A percentile compares a stretch with the other conserved stretches of the same genome.
phyloP scores from a whole-genome alignment of 2,888 invertebrate genomes.

The Argyra leucocephala region DNA sequence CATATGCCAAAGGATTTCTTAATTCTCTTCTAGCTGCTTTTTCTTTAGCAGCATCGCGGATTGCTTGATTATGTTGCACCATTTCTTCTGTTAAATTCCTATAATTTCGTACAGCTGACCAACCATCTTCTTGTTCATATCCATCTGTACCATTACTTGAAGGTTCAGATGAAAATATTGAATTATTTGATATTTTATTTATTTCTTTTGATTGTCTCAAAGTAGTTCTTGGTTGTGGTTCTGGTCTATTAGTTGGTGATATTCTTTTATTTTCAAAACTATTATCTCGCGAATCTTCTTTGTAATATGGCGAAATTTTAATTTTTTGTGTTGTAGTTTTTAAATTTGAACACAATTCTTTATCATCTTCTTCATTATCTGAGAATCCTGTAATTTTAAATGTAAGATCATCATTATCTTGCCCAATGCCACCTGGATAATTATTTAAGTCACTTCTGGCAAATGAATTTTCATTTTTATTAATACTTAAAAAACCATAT shows the following conservation, averaged over 20 bases:
- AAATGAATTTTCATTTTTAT: constrained; percentile 26
- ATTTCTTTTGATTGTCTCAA: constrained; percentile 17
- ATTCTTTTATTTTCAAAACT: constrained; percentile 8
- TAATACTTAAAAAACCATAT: constrained; percentile 26
- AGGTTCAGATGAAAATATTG: not conserved
- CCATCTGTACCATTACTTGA: constrained; percentile 20
- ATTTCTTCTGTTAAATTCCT: constrained; percentile 36
- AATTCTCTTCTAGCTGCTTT: constrained; percentile 22
- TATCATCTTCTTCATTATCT: constrained; percentile 16
- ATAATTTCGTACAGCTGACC: constrained; percentile 50
- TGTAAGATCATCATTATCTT: constrained; percentile 17
- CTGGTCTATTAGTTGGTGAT: constrained; percentile 22
- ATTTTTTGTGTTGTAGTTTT: not conserved
- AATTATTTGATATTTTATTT: not conserved
- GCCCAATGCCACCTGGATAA: constrained; percentile 9
- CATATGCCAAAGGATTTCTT: constrained; percentile 26
- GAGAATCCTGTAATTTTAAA: constrained; percentile 14
- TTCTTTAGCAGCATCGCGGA: constrained; percentile 18
- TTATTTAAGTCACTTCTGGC: constrained; percentile 25
- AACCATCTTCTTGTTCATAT: constrained; percentile 36
- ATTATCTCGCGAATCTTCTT: no score
- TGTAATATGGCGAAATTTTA: not conserved
- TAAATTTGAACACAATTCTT: constrained; percentile 13
- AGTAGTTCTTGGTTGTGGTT: constrained; percentile 27
- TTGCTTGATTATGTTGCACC: constrained; percentile 19